Conservation (phyloP, 2,888 invertebrate species). For the Xylota segnis region DNA sequence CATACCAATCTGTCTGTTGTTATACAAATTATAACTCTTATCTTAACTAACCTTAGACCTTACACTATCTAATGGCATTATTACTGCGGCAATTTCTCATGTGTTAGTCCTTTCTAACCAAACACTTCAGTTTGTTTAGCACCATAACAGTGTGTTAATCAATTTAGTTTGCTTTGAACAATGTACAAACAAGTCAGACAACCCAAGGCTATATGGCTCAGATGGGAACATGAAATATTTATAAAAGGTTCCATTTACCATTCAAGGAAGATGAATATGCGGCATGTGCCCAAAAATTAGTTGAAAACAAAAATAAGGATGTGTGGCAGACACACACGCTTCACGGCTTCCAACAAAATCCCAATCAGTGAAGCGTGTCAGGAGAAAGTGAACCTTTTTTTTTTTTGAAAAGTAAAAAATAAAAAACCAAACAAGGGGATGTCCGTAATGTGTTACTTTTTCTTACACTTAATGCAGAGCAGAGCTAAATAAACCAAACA, state of each 20-base stretch:
- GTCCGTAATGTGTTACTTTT: background rate
- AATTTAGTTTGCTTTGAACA: conserved; percentile 9
- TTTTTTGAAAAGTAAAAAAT: background rate
- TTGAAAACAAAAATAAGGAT: conserved; percentile 28
- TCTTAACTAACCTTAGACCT: conserved; percentile 1
- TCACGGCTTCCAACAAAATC: conserved; percentile 10
- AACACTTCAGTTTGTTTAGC: conserved; percentile 2
- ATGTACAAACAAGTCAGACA: conserved; percentile 6
- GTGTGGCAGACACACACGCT: conserved; percentile 11
- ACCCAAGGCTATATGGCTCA: conserved; percentile 9
- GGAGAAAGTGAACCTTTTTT: conserved; percentile 30
- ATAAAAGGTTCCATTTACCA: conserved; percentile 31
- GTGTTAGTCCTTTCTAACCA: conserved; percentile 1
- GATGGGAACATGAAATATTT: conserved; percentile 38
- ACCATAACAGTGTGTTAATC: conserved; percentile 10
- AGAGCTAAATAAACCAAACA: background rate
- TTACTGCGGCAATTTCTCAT: background rate
- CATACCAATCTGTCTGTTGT: background rate
- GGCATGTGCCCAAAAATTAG: conserved; percentile 33
- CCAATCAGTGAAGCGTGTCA: conserved; percentile 24
- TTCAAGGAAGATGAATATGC: conserved; percentile 22
- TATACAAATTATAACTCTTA: background rate
- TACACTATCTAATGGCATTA: background rate
- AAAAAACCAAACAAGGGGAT: background rate
- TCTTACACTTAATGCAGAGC: conserved; percentile 1